A percentile compares a stretch with the other conserved stretches of the same genome.
Evolutionary conservation across 2,797 vertebrate species (phyloP).

Genomic region (Adrianichthys oophorus): DNA sequence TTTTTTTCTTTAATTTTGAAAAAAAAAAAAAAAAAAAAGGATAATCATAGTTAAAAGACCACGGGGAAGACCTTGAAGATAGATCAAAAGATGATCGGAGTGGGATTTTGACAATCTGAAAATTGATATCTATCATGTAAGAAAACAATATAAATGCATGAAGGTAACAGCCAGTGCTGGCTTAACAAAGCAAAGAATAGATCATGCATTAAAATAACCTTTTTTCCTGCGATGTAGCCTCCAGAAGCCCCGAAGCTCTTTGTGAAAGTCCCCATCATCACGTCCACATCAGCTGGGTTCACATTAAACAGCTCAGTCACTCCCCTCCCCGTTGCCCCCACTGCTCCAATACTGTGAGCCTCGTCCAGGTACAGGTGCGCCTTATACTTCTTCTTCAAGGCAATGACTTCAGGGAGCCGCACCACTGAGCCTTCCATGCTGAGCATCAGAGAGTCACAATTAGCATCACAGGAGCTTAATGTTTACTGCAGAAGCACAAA

Average conservation of each 20-base stretch:
- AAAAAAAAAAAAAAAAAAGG: too few relatives aligned
- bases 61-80: too few relatives aligned
- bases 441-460: slow-evolving; percentile 18
- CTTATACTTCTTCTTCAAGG: slow-evolving; percentile 97
- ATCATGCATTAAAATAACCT: slow-evolving; percentile 73
- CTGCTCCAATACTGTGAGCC: slow-evolving; percentile 93
- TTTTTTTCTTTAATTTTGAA: too few relatives aligned
- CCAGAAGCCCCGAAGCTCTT: slow-evolving; percentile 94
- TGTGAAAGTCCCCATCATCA: slow-evolving; percentile 97
- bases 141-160: not conserved
- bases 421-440: slow-evolving; percentile 98
- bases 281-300: slow-evolving; percentile 86
- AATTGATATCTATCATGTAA: too few relatives aligned
- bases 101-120: too few relatives aligned
- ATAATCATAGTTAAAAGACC: too few relatives aligned
- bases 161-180: slow-evolving; percentile 1
- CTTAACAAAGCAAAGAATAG: not conserved
- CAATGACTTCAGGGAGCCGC: slow-evolving; percentile 87
- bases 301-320: slow-evolving; percentile 85
- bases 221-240: slow-evolving; percentile 94
- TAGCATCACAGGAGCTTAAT: too few relatives aligned
- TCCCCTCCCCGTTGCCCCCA: slow-evolving; percentile 86
- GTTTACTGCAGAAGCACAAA: too few relatives aligned
- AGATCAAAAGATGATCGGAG: too few relatives aligned
- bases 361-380: slow-evolving; percentile 96